Evolutionary conservation across 1,140 invertebrate genomes (phyloP).

Genomic region (Zaprionus africanus): DNA sequence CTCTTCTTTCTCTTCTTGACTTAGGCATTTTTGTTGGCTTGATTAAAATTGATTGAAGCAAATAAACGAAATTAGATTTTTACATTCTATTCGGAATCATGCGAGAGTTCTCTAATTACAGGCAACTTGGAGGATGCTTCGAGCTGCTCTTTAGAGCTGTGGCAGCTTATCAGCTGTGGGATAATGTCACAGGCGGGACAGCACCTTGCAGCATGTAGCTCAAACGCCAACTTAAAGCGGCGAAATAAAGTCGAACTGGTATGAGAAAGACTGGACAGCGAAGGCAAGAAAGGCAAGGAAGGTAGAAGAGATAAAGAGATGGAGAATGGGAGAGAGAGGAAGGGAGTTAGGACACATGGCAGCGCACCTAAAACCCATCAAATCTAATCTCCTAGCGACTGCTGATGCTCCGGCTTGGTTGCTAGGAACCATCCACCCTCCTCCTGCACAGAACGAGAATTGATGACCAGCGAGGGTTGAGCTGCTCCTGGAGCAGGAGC

Average conservation of each 20-base stretch:
- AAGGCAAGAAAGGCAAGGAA: no score
- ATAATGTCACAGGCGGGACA: conserved; percentile 15
- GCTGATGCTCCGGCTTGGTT: conserved; percentile 68
- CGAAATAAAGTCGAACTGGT: neutral
- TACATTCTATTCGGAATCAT: conserved; percentile 55
- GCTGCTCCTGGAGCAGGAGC: neutral
- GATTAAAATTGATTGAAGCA: conserved; percentile 81
- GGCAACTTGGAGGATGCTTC: neutral
- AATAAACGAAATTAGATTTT: conserved; percentile 78
- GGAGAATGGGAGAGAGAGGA: conserved; percentile 24
- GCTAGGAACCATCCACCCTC: conserved; percentile 48
- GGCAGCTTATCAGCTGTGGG: neutral
- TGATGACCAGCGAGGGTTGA: conserved; percentile 64
- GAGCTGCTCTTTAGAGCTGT: neutral
- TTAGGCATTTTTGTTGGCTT: conserved; percentile 52
- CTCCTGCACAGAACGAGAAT: conserved; percentile 71
- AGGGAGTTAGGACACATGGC: conserved; percentile 42
- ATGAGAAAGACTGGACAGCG: neutral
- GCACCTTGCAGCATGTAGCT: neutral
- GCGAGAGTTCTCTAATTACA: conserved; percentile 58
- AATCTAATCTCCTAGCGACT: conserved; percentile 80
- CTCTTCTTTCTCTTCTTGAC: neutral
- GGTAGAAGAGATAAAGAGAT: conserved; percentile 1
- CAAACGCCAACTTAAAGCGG: conserved; percentile 20
- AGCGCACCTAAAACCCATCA: conserved; percentile 78